A percentile compares a stretch with the other conserved stretches of the same genome.
Evolutionary conservation across 2,797 vertebrate species (phyloP).

Genomic region (Hipposideros larvatus): DNA sequence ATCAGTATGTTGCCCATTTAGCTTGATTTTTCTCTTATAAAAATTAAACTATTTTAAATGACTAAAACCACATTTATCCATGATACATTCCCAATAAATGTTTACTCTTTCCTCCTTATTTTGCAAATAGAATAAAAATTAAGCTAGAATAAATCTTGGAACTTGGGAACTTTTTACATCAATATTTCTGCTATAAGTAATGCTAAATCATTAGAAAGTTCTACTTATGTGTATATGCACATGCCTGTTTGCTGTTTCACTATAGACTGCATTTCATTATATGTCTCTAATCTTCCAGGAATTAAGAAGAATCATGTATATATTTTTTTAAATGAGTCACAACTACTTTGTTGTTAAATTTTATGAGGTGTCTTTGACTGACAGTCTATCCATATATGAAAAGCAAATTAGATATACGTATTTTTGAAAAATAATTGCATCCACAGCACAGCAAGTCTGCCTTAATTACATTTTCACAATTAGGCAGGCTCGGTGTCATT

Average conservation of each 20-base stretch:
- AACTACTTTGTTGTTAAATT: slow-evolving; percentile 55
- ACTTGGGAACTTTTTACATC: background rate
- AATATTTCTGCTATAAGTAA: background rate
- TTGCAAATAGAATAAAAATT: background rate
- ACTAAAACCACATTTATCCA: background rate
- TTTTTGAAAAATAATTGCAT: slow-evolving; percentile 72
- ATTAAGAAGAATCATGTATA: slow-evolving; percentile 6
- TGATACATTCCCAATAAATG: background rate
- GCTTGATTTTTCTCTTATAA: slow-evolving; percentile 3
- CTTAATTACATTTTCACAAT: slow-evolving; percentile 86
- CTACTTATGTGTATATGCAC: background rate
- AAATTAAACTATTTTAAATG: background rate
- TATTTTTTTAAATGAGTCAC: background rate
- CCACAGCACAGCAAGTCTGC: slow-evolving; percentile 66
- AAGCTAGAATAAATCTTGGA: background rate
- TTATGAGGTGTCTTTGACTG: background rate
- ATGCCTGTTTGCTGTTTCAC: background rate
- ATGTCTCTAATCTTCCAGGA: background rate
- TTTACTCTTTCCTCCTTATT: background rate
- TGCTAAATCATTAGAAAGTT: too few relatives aligned
- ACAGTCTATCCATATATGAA: slow-evolving; percentile 47
- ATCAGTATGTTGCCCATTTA: background rate
- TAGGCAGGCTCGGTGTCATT: slow-evolving; percentile 83
- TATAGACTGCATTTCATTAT: background rate
- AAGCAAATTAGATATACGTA: slow-evolving; percentile 61